A percentile compares a stretch with the other conserved stretches of the same genome.
Conservation (phyloP, 2,113 vertebrate genomes). For the Triplophysa dalaica region DNA sequence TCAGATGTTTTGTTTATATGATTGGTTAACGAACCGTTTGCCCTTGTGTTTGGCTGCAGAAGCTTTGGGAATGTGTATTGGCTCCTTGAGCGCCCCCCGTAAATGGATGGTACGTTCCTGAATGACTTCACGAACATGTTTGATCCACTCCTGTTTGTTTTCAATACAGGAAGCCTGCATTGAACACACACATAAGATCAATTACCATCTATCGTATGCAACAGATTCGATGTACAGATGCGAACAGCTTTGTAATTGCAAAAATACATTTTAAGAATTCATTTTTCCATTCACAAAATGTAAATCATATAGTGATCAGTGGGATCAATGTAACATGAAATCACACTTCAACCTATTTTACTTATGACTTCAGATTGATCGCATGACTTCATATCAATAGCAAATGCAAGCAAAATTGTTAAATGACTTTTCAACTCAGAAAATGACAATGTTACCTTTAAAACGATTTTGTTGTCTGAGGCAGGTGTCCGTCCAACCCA, state of each 20-base stretch:
- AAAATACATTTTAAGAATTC: too few species aligned
- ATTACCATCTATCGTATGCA: too few species aligned
- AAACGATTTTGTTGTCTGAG: slow-evolving; percentile 98
- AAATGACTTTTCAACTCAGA: background rate
- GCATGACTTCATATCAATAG: too few species aligned
- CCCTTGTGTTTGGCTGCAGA: slow-evolving; percentile 89
- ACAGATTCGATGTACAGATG: too few species aligned
- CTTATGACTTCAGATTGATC: too few species aligned
- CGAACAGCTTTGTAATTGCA: too few species aligned
- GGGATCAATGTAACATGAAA: too few species aligned
- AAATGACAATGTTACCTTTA: slow-evolving; percentile 81
- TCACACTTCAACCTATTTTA: too few species aligned
- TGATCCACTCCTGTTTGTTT: slow-evolving; percentile 99
- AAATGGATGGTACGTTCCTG: slow-evolving; percentile 97
- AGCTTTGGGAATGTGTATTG: slow-evolving; percentile 94
- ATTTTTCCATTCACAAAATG: too few species aligned
- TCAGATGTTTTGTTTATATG: background rate
- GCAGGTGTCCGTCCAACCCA: slow-evolving; percentile 97
- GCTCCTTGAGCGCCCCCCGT: slow-evolving; percentile 95
- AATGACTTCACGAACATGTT: slow-evolving; percentile 97
- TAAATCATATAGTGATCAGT: too few species aligned
- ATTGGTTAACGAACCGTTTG: slow-evolving; percentile 75
- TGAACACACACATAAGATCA: slow-evolving; percentile 1
- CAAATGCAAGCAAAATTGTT: too few species aligned
- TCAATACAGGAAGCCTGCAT: slow-evolving; percentile 93